A percentile compares a stretch with the other conserved stretches of the same genome.
These are phyloP conservation scores for Caenorhabditis briggsae DNA, from an alignment of 1,140 invertebrate genomes.

Conservation along the genomic window DNA sequence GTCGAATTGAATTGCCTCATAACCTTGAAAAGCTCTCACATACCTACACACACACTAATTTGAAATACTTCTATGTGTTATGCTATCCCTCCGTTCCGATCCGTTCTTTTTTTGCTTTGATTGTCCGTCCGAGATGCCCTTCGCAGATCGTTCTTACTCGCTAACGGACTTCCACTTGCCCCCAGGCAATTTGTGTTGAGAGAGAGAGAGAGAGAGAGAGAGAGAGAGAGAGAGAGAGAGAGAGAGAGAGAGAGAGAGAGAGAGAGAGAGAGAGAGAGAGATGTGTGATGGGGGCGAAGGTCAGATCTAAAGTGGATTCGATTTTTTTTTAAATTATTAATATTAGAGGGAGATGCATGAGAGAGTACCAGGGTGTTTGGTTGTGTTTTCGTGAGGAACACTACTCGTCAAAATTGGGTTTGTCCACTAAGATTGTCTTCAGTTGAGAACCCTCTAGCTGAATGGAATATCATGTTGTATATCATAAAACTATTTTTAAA, in stretches of 20 bases:
- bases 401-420: too few relatives aligned
- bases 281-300: background rate
- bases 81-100: constrained; percentile 18
- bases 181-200: constrained; percentile 35
- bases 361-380: too few relatives aligned
- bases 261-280: too few relatives aligned
- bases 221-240: too few relatives aligned
- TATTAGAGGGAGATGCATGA: background rate
- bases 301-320: constrained; percentile 28
- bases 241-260: too few relatives aligned
- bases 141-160: constrained; percentile 39
- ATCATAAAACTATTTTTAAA: too few relatives aligned
- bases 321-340: background rate
- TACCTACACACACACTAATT: constrained; percentile 6
- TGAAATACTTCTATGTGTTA: constrained; percentile 8
- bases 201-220: too few relatives aligned
- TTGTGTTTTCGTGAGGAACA: too few relatives aligned
- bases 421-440: too few relatives aligned
- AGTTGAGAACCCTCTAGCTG: too few relatives aligned
- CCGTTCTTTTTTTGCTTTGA: background rate
- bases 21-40: constrained; percentile 46
- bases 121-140: constrained; percentile 10
- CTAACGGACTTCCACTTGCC: constrained; percentile 44
- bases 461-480: too few relatives aligned
- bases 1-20: background rate